Percentiles rank a stretch among this genome's conserved stretches.
These are phyloP conservation scores for Dryococelus australis DNA, from an alignment of 2,888 invertebrate species.

Conservation along the genomic window DNA sequence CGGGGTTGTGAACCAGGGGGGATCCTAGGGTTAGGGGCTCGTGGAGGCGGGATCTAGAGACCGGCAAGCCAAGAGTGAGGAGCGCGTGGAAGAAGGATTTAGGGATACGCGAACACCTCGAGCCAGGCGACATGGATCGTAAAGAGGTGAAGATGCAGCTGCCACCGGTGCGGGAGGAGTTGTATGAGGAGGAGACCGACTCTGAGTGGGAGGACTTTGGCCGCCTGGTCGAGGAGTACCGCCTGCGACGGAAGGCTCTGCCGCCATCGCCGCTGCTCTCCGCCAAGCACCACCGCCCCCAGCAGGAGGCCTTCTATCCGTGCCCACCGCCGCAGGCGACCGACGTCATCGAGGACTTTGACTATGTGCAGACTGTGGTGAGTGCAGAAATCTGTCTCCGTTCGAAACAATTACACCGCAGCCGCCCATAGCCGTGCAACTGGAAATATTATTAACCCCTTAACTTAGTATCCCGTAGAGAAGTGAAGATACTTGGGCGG, in stretches of 20 bases:
- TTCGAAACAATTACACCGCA: neutral
- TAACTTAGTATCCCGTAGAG: too few relatives aligned
- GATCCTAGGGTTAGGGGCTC: too few relatives aligned
- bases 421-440: too few relatives aligned
- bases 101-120: neutral
- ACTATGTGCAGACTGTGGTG: constrained; percentile 60
- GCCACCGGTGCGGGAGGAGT: constrained; percentile 42
- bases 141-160: constrained; percentile 34
- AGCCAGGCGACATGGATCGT: neutral
- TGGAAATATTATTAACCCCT: too few relatives aligned
- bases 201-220: constrained; percentile 69
- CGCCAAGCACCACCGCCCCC: constrained; percentile 31
- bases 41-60: neutral
- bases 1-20: too few relatives aligned
- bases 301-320: constrained; percentile 64
- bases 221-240: constrained; percentile 61
- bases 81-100: neutral
- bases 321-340: constrained; percentile 61
- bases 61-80: neutral
- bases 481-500: too few relatives aligned
- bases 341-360: constrained; percentile 57
- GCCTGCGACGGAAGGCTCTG: constrained; percentile 50
- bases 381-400: constrained; percentile 49
- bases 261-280: constrained; percentile 45
- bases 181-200: constrained; percentile 57